Evolutionary conservation across 1,140 invertebrate species (phyloP).

Genomic region (Zaprionus kolodkinae): DNA sequence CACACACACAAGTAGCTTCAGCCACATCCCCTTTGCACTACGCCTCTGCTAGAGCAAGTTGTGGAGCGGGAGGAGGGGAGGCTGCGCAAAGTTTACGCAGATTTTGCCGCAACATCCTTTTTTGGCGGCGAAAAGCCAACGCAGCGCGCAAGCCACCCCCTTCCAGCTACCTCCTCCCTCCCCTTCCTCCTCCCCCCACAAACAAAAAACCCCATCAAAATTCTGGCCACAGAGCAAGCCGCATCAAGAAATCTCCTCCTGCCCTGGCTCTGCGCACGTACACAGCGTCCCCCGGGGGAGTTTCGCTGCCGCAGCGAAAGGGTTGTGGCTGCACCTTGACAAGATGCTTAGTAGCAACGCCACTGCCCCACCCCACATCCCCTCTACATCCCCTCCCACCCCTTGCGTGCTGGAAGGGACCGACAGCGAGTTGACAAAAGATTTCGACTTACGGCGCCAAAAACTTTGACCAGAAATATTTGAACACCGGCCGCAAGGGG

Average conservation of each 20-base stretch:
- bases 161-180: constrained; percentile 16
- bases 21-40: background rate
- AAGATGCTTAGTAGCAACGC: constrained; percentile 12
- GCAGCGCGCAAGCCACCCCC: constrained; percentile 4
- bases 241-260: constrained; percentile 17
- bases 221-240: constrained; percentile 68
- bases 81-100: constrained; percentile 70
- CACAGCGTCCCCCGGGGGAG: constrained; percentile 51
- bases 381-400: no score
- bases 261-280: constrained; percentile 45
- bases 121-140: constrained; percentile 47
- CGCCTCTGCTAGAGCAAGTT: constrained; percentile 35
- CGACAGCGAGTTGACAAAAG: constrained; percentile 60
- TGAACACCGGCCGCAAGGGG: constrained; percentile 35
- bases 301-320: constrained; percentile 53
- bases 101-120: constrained; percentile 68
- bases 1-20: background rate
- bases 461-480: constrained; percentile 76
- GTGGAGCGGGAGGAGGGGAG: background rate
- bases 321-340: constrained; percentile 69
- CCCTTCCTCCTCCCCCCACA: constrained; percentile 21
- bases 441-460: constrained; percentile 67
- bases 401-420: background rate
- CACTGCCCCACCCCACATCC: background rate
- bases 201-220: constrained; percentile 66